phyloP scores from a whole-genome alignment of 2,113 vertebrate species.

The Erythrocercus mccallii region DNA sequence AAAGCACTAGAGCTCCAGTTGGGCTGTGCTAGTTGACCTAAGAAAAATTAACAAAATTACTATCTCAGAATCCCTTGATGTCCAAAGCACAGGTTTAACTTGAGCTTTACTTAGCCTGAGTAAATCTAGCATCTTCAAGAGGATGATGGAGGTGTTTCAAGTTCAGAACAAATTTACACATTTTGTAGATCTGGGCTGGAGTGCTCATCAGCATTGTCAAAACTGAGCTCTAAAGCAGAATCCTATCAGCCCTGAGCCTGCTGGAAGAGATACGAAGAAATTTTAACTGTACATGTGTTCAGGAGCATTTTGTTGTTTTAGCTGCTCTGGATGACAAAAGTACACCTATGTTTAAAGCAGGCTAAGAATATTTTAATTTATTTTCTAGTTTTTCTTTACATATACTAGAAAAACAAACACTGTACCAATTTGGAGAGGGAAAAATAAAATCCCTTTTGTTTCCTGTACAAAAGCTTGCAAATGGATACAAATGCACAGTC shows the following conservation, averaged over 20 bases:
- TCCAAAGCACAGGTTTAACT: neutral
- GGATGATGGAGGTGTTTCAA: neutral
- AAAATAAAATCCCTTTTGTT: neutral
- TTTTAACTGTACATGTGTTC: neutral
- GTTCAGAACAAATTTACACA: neutral
- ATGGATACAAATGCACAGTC: constrained; percentile 12
- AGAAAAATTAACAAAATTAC: neutral
- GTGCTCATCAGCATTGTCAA: neutral
- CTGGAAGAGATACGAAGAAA: neutral
- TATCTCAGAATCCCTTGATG: neutral
- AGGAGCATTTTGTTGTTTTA: neutral
- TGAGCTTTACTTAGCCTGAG: neutral
- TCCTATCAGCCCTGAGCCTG: rapidly evolving
- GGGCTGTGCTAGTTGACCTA: neutral
- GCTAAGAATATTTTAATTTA: neutral
- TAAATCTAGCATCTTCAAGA: neutral
- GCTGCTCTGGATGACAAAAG: neutral
- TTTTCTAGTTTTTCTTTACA: neutral
- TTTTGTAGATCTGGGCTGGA: neutral
- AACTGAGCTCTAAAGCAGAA: neutral
- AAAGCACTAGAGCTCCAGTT: neutral
- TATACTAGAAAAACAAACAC: neutral
- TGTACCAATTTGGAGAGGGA: neutral
- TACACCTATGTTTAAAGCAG: neutral
- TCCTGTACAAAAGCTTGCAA: neutral